Base-by-base conservation (phyloP, 1,140 invertebrate genomes). In the Papilio machaon region DNA sequence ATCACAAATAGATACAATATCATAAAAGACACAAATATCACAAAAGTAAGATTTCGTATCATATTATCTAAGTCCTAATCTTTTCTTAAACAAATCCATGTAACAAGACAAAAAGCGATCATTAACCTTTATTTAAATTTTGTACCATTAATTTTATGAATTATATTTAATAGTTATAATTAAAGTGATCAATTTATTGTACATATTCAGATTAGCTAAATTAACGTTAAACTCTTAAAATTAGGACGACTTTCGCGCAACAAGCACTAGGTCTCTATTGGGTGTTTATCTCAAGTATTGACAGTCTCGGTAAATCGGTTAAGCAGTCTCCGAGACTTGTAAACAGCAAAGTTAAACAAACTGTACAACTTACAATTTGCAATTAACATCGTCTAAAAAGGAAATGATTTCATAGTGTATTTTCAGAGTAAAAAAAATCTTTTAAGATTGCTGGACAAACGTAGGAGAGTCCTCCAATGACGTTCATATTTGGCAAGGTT, bases 291-390 rank as follows among this genome's bases (percentile, higher is more conserved):
- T 54, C 52, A 54, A 54, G 52, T 54, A 70, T 70, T 70, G 64
- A 70, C 30, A 70, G 23, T 70, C 5, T 38, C 60, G 60, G 64
- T 70, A 70, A 70, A 70, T 70, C 64, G 64, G 64, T 70, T 70
- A 70, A 70, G 64, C 30, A 70, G 30, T 35, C 30, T 70, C 11
- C 6, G 64, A 70, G 15, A 35, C 64, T 35, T 10, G 64, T 70
- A 70, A 70, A 70, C 64, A 70, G 35, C 13, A 38, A 7, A 70
- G 30, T 70, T 70, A 7, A 35, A 70, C 64, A 35, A 70, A 70
- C 23, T 38, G 23, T 70, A 2, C 64, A 5, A 30, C 2, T 70
- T 38, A 10, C 23, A 35, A 35, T 30, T 17, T 30, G 38, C 30
- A 35, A 70, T 70, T 35, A 70, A 38, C 13, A 38, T 17, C 1